Evolutionary conservation across 2,797 vertebrate species (phyloP).

Genomic region (Onychomys arenicola): DNA sequence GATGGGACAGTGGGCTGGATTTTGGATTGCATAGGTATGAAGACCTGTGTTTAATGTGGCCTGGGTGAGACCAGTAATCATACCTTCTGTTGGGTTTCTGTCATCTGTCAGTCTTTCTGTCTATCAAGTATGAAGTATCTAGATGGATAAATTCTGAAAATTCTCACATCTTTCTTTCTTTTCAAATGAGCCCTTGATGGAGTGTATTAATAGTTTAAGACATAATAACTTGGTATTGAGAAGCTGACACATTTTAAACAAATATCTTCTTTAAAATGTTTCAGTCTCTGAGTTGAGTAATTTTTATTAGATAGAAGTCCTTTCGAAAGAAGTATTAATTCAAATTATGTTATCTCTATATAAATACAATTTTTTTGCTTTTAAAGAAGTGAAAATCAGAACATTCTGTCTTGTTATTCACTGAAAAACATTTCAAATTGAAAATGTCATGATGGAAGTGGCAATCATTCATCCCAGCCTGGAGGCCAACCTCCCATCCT

Average conservation of each 20-base stretch:
- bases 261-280: neutral
- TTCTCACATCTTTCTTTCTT: neutral
- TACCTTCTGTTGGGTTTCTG: neutral
- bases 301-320: neutral
- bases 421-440: slow-evolving; percentile 36
- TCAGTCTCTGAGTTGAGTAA: neutral
- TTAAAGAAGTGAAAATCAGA: neutral
- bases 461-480: neutral
- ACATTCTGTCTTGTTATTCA: neutral
- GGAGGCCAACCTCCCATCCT: neutral
- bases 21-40: slow-evolving; percentile 95
- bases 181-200: neutral
- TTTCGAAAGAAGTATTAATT: slow-evolving; percentile 47
- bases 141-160: slow-evolving; percentile 25
- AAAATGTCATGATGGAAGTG: neutral
- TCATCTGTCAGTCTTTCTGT: neutral
- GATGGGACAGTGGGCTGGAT: slow-evolving; percentile 98
- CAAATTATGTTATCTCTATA: neutral
- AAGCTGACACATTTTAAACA: neutral
- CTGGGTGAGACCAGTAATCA: neutral
- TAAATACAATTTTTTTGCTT: neutral
- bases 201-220: neutral
- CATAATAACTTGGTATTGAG: neutral
- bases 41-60: neutral
- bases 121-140: neutral